phyloP scores from a whole-genome alignment of 2,113 vertebrate species.

The Glaucomys volans region DNA sequence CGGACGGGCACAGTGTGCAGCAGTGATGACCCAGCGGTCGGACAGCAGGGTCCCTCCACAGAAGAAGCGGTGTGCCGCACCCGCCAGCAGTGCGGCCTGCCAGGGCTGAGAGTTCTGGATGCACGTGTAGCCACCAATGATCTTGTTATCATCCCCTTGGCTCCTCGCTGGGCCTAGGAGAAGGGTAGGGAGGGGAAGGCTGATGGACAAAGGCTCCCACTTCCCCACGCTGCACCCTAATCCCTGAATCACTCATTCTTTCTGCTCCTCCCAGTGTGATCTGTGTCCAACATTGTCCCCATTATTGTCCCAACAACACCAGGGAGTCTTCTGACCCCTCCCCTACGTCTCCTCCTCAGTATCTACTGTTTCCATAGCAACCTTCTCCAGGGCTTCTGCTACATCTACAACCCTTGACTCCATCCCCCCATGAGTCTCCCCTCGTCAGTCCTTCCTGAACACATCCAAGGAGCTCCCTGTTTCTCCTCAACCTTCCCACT shows the following conservation, averaged over 20 bases:
- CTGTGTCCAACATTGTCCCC: fast-evolving
- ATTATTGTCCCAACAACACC: no score
- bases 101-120: conserved; percentile 77
- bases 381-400: not conserved
- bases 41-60: conserved; percentile 78
- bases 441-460: not conserved
- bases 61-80: not conserved
- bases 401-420: not conserved
- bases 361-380: no score
- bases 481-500: no score
- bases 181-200: not conserved
- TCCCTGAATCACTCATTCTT: not conserved
- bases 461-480: not conserved
- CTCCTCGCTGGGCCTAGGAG: conserved; percentile 36
- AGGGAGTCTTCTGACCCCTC: not conserved
- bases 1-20: conserved; percentile 78
- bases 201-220: no score
- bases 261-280: not conserved
- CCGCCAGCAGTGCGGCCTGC: conserved; percentile 71
- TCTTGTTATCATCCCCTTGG: conserved; percentile 70
- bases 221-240: not conserved
- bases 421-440: fast-evolving
- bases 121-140: conserved; percentile 74
- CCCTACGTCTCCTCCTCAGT: no score
- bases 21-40: conserved; percentile 73